These are phyloP conservation scores for Porites lobata DNA, from an alignment of 92 coral and sea anemone species.

Conservation along the genomic window DNA sequence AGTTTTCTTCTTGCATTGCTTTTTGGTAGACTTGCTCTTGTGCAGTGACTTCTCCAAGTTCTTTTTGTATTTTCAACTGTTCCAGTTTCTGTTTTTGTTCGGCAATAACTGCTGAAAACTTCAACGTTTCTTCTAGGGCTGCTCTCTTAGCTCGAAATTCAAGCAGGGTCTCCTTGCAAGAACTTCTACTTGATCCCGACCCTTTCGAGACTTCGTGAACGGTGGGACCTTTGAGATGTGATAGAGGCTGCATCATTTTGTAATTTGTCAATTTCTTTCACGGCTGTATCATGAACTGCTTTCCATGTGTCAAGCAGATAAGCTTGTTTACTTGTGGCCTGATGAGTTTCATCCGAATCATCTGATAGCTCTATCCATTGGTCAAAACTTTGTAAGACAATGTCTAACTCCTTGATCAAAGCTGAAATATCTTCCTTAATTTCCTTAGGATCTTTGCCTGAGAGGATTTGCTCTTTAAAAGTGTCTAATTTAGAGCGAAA, in stretches of 20 bases:
- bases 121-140: slow-evolving; percentile 27
- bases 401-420: slow-evolving; percentile 16
- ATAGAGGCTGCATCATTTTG: slow-evolving; percentile 23
- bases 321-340: slow-evolving; percentile 6
- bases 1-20: too few species aligned
- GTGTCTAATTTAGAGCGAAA: too few species aligned
- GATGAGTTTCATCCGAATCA: slow-evolving; percentile 11
- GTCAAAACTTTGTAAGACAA: slow-evolving; percentile 34
- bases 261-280: slow-evolving; percentile 19
- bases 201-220: slow-evolving; percentile 11
- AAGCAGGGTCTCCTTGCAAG: slow-evolving; percentile 21
- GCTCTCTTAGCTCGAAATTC: neutral
- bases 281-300: slow-evolving; percentile 23
- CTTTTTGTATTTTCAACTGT: too few species aligned
- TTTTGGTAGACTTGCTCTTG: too few species aligned
- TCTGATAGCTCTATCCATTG: slow-evolving; percentile 41
- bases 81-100: slow-evolving; percentile 4
- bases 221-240: slow-evolving; percentile 21
- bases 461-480: too few species aligned
- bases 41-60: too few species aligned
- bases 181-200: slow-evolving; percentile 14
- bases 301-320: slow-evolving; percentile 48
- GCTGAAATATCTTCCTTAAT: too few species aligned
- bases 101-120: slow-evolving; percentile 37
- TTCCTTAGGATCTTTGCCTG: too few species aligned